A percentile compares a stretch with the other conserved stretches of the same genome.
These are phyloP conservation scores for Callipepla californica DNA, from an alignment of 2,113 vertebrate species.

Conservation along the genomic window DNA sequence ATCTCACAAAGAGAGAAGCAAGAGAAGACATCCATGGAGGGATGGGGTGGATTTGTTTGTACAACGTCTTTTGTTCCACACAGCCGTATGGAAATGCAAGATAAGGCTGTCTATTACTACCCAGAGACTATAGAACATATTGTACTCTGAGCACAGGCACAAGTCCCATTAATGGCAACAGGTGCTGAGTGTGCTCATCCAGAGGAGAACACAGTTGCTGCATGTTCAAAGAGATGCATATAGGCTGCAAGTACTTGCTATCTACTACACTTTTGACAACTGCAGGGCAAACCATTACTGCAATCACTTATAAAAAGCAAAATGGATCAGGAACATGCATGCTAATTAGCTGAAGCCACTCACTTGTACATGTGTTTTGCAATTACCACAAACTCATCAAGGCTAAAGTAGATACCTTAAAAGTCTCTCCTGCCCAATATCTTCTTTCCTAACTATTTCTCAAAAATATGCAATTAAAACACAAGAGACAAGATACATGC, in stretches of 20 bases:
- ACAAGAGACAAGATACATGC: too few species aligned
- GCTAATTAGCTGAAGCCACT: conserved; percentile 17
- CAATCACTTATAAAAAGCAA: not conserved
- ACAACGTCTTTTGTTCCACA: not conserved
- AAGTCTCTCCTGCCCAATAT: not conserved
- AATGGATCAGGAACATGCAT: conserved; percentile 16
- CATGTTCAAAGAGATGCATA: not conserved
- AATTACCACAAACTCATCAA: not conserved
- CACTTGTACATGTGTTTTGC: not conserved
- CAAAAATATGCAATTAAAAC: too few species aligned
- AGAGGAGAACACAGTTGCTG: not conserved
- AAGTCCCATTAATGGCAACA: not conserved
- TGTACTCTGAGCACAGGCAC: not conserved
- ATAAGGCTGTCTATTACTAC: conserved; percentile 27
- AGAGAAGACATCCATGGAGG: conserved; percentile 8
- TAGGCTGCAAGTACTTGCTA: not conserved
- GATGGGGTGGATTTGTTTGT: not conserved
- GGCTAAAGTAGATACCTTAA: not conserved
- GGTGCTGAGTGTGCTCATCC: not conserved
- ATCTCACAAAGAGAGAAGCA: not conserved
- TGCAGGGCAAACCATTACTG: not conserved
- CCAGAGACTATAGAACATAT: not conserved
- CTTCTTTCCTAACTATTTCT: not conserved
- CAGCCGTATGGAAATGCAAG: conserved; percentile 54
- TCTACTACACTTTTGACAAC: not conserved